Percentiles rank a stretch among this genome's conserved stretches.
These are phyloP conservation scores for Leptothorax acervorum DNA, from an alignment of 2,888 invertebrate genomes.

Conservation along the genomic window DNA sequence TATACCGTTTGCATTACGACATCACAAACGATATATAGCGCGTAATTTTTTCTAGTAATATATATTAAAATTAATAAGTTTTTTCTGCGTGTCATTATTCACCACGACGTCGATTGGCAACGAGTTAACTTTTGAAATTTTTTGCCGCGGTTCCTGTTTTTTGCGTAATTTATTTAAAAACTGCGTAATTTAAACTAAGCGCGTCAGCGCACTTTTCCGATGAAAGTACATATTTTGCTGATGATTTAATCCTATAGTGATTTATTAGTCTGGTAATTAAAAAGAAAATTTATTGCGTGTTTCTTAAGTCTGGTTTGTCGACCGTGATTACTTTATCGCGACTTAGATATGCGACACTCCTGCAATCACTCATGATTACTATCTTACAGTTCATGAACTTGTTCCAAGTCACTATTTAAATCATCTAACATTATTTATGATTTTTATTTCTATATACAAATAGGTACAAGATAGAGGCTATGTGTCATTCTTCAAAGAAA, in stretches of 20 bases:
- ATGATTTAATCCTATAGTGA: neutral
- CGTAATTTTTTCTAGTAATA: constrained; percentile 1
- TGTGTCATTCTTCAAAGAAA: neutral
- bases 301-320: neutral
- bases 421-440: neutral
- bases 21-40: neutral
- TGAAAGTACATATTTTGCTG: neutral
- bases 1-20: neutral
- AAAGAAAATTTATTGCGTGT: neutral
- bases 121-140: neutral
- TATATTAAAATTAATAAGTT: constrained; percentile 10
- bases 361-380: neutral
- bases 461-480: neutral
- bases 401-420: neutral
- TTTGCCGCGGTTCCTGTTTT: neutral
- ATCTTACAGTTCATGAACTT: neutral
- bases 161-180: neutral
- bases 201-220: neutral
- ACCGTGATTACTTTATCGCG: neutral
- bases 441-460: neutral
- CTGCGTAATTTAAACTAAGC: neutral
- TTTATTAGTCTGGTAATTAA: neutral
- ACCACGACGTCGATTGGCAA: neutral
- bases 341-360: neutral
- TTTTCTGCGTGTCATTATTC: neutral